Evolutionary conservation across 2,888 invertebrate genomes (phyloP).

Genomic region (Cheilosia scutellata): DNA sequence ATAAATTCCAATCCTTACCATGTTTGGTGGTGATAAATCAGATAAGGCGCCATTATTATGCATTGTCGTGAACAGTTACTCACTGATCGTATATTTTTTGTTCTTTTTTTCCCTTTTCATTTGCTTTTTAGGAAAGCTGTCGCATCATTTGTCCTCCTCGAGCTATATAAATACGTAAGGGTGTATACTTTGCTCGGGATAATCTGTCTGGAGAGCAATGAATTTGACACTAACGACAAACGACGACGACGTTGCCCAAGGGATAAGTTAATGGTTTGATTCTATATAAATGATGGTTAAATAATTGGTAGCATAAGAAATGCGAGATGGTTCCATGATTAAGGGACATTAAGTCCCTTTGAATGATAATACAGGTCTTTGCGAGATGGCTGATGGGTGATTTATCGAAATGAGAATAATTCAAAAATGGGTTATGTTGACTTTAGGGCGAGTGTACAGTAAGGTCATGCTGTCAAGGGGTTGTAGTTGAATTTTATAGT

Average conservation of each 20-base stretch:
- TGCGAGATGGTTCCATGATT: conserved; percentile 50
- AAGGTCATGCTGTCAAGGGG: not conserved
- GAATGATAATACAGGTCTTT: conserved; percentile 20
- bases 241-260: conserved; percentile 23
- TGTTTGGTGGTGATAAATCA: conserved; percentile 67
- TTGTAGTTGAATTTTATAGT: conserved; percentile 14
- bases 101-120: conserved; percentile 4
- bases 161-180: conserved; percentile 61
- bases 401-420: conserved; percentile 24
- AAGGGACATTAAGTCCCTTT: conserved; percentile 33
- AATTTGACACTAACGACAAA: conserved; percentile 57
- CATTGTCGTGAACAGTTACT: conserved; percentile 69
- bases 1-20: conserved; percentile 69
- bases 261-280: conserved; percentile 60
- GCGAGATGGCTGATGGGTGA: conserved; percentile 5
- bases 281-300: conserved; percentile 65
- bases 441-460: conserved; percentile 5
- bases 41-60: conserved; percentile 69
- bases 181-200: conserved; percentile 48
- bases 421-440: conserved; percentile 15
- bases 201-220: conserved; percentile 68
- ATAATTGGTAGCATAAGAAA: conserved; percentile 64
- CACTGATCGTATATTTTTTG: conserved; percentile 45
- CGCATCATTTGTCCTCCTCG: conserved; percentile 44
- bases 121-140: conserved; percentile 9